Base-by-base conservation (phyloP, 1,140 invertebrate genomes). In the Polypedilum vanderplanki region DNA sequence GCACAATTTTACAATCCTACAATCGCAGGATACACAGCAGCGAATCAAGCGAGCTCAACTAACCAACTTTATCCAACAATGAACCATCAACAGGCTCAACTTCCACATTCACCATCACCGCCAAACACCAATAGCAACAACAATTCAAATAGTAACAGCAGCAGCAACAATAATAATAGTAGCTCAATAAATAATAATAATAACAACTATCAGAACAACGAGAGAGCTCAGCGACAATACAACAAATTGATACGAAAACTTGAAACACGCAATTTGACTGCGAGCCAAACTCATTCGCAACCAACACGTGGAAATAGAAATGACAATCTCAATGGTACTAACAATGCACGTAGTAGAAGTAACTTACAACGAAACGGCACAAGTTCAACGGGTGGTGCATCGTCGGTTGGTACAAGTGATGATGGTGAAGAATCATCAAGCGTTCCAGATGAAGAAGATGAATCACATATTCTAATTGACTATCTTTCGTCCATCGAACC, bases 161-260 rank as follows among this genome's bases (percentile, higher is more conserved):
- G 24, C 24, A 57, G 12, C 24, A n/a, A n/a, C 41, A 46, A 46
- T 15, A 46, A 46, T 46, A 67, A 67, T 17, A 70, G 18, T 70
- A 70, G 18, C 17, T 20, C 65, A 18, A 20, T 22, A 22, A 20
- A 18, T 20, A 22, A 20, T 70, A 70, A 81, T 84, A 81, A 80
- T 64, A 78, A 41, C 10, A 80, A 80, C 75, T 89, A 87, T 80
- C 88, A 88, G 76, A 91, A 92, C 81, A 91, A 93, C 80, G 92
- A 94, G 80, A 84, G 93, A 77, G 87, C 89, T 20, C 89, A 91
- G 77, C 84, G 90, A 57, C 90, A 92, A 81, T 89, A 90, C 79
- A 87, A 87, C 74, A 93, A 92, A 81, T 84, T 93, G 73, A 87
- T 90, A 79, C 87, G 88, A 78, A 93, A 92, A 83, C 82, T 91